These are phyloP conservation scores for Boloria euphrosyne DNA, from an alignment of 2,888 invertebrate species.

Conservation along the genomic window DNA sequence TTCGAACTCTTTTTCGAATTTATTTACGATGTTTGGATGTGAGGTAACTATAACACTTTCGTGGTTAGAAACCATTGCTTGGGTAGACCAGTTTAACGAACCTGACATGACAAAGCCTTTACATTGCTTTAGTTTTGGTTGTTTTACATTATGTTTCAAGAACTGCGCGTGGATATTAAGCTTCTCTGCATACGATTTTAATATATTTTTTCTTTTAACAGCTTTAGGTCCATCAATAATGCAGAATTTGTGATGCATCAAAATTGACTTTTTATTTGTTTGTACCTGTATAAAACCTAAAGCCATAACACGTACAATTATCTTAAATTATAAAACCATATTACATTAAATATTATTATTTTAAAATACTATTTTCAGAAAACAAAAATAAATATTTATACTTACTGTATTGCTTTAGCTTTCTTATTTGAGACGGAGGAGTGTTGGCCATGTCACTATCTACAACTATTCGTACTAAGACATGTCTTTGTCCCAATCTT, in stretches of 20 bases:
- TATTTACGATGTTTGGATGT: conserved; percentile 74
- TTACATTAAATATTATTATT: background rate
- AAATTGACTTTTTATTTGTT: conserved; percentile 73
- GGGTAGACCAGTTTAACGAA: conserved; percentile 89
- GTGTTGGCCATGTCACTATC: conserved; percentile 77
- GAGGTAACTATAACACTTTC: conserved; percentile 87
- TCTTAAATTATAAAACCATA: background rate
- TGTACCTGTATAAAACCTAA: conserved; percentile 77
- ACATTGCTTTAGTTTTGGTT: conserved; percentile 52
- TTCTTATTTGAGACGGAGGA: conserved; percentile 74
- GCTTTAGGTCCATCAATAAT: conserved; percentile 84
- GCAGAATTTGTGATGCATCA: conserved; percentile 93
- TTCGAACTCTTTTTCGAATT: conserved; percentile 84
- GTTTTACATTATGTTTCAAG: conserved; percentile 49
- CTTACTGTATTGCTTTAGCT: conserved; percentile 74
- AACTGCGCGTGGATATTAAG: conserved; percentile 65
- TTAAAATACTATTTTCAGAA: background rate
- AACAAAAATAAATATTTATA: conserved; percentile 32
- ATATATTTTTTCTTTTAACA: conserved; percentile 62
- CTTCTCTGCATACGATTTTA: conserved; percentile 71
- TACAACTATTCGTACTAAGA: conserved; percentile 73
- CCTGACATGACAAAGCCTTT: conserved; percentile 85
- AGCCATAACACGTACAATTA: conserved; percentile 36
- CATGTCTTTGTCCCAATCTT: conserved; percentile 72
- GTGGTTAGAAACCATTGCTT: conserved; percentile 86